phyloP scores from a whole-genome alignment of 2,797 vertebrate species.

The Tadarida brasiliensis region DNA sequence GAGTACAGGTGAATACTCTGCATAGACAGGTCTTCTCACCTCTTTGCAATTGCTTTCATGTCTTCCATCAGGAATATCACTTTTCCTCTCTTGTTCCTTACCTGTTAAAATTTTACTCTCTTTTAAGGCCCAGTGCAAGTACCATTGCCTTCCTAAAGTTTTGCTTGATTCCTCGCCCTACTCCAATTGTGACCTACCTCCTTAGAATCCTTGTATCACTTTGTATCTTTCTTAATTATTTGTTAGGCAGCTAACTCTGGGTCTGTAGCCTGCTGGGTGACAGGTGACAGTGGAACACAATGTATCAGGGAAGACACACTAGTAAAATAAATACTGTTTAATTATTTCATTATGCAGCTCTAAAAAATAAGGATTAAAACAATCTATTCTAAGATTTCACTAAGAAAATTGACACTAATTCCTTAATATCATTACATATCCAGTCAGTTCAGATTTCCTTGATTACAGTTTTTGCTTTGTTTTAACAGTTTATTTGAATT shows the following conservation, averaged over 20 bases:
- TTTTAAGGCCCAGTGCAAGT: not conserved
- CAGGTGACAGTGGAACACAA: not conserved
- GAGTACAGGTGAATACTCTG: not conserved
- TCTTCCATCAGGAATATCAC: constrained; percentile 19
- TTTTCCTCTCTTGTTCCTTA: constrained; percentile 20
- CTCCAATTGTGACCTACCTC: not conserved
- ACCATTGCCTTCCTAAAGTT: constrained; percentile 26
- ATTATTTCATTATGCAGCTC: not conserved
- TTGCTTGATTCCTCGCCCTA: not conserved
- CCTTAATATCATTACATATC: not conserved
- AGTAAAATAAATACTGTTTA: not conserved
- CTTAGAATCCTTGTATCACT: constrained; percentile 40
- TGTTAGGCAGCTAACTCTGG: not conserved
- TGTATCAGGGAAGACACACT: constrained; percentile 5
- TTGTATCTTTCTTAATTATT: constrained; percentile 5
- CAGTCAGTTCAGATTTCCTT: not conserved
- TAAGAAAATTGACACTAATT: not conserved
- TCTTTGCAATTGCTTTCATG: constrained; percentile 48
- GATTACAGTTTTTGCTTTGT: not conserved
- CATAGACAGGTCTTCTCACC: not conserved
- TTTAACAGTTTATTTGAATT: constrained; percentile 41
- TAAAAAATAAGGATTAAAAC: constrained; percentile 16
- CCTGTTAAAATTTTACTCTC: constrained; percentile 33
- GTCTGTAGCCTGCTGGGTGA: not conserved
- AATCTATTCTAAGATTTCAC: not conserved